Evolutionary conservation across 1,140 invertebrate species (phyloP).

Genomic region (Dryas iulia): DNA sequence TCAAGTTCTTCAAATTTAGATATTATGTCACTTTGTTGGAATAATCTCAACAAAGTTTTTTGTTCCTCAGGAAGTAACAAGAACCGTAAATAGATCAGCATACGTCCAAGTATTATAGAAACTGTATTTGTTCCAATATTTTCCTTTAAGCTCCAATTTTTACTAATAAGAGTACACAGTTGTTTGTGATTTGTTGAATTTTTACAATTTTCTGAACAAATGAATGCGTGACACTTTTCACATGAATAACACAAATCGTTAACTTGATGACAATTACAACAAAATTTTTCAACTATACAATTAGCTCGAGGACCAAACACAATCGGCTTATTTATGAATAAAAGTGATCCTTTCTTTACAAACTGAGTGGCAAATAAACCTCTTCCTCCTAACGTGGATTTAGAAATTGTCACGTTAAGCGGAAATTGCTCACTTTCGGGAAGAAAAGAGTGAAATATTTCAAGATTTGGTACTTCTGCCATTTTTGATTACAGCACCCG

Average conservation of each 20-base stretch:
- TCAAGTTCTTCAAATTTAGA: constrained; percentile 80
- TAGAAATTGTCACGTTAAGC: constrained; percentile 47
- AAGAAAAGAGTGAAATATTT: neutral
- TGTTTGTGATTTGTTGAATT: constrained; percentile 69
- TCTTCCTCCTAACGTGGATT: constrained; percentile 82
- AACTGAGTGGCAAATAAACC: constrained; percentile 84
- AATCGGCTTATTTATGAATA: constrained; percentile 84
- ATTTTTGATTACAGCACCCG: neutral
- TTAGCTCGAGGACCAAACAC: constrained; percentile 82
- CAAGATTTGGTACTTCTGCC: neutral
- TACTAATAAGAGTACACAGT: constrained; percentile 81
- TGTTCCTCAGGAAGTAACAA: constrained; percentile 78
- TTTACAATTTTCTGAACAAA: constrained; percentile 81
- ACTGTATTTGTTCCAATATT: constrained; percentile 37
- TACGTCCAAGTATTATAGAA: constrained; percentile 61
- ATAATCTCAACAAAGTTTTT: constrained; percentile 74
- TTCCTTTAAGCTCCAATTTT: constrained; percentile 69
- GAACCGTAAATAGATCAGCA: constrained; percentile 81
- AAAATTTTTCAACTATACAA: constrained; percentile 68
- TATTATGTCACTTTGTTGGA: constrained; percentile 79
- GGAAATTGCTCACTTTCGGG: neutral
- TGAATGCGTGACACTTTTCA: constrained; percentile 79
- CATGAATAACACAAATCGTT: constrained; percentile 71
- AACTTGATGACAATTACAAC: constrained; percentile 78
- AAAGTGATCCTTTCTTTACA: constrained; percentile 82